Base-by-base conservation (phyloP, 2,113 vertebrate species). In the Tetrax tetrax region DNA sequence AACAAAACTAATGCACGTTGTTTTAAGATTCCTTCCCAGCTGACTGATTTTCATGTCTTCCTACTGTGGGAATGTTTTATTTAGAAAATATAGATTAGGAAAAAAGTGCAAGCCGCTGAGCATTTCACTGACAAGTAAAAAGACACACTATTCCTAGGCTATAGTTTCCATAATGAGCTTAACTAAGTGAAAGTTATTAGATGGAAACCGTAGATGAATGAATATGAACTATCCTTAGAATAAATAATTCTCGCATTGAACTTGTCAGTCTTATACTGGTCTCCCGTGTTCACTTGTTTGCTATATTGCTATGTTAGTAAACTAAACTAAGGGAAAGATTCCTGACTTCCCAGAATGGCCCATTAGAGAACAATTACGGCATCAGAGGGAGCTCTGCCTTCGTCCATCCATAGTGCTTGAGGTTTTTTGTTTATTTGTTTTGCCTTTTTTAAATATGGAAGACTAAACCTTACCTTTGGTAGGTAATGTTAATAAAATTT, bases 71-170 rank as follows among this genome's bases (percentile, higher is more conserved):
- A 10, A 10, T 38, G 8, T 74, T 45, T n/a, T 87, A 56, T 38
- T 7, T 6, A 70, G 43, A 60, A 88, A 85, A 45, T 20, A 22
- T 0, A 0, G 17, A 31, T 21, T 59, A 14, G 20, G 43, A 14
- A 35, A 82, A 45, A 57, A 35, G 23, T 71, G 20, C 17, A 68
- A 63, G 24, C 41, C 85, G 24, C 28, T 66, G 22, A 79, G 17
- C 6, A 2, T 29, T n/a, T 27, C 3, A 1, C 17, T 68, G 27
- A n/a, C 28, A 61, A 41, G 31, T 45, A 50, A 66, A 87, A 81
- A 70, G 12, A 31, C 54, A 18, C 4, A 6, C 31, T 48, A n/a
- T 71, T 81, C 20, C 23, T 68, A 48, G 61, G n/a, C 22, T 87
- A 23, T 25, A 6, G 0, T 93, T 90, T 45, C 19, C 20, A 15